Evolutionary conservation across 2,797 vertebrate genomes (phyloP).

Genomic region (Enoplosus armatus): DNA sequence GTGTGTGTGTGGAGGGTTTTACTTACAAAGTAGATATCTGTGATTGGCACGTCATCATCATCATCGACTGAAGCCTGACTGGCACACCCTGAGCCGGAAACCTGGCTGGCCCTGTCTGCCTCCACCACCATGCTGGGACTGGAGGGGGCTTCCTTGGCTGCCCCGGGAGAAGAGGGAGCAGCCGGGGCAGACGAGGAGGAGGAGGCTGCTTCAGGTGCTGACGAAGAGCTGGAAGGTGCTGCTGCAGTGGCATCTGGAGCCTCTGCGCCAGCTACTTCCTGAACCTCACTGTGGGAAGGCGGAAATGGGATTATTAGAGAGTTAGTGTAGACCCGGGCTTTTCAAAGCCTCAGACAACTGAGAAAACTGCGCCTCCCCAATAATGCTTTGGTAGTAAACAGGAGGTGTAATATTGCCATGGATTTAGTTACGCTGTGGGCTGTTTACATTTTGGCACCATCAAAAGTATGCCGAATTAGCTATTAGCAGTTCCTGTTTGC

Average conservation of each 20-base stretch:
- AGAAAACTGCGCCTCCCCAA: no score
- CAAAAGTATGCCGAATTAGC: background rate
- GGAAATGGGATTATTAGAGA: background rate
- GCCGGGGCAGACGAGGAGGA: constrained; percentile 64
- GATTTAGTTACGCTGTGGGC: background rate
- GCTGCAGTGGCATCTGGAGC: constrained; percentile 50
- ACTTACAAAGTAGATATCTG: constrained; percentile 98
- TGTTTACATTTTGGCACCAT: background rate
- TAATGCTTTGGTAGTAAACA: no score
- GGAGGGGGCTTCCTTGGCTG: constrained; percentile 36
- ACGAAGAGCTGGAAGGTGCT: constrained; percentile 73
- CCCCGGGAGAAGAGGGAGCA: constrained; percentile 52
- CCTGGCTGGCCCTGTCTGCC: constrained; percentile 90
- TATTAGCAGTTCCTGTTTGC: background rate
- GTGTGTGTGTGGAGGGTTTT: constrained; percentile 2
- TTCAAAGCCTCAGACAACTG: no score
- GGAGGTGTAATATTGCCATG: background rate
- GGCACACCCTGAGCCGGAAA: constrained; percentile 92
- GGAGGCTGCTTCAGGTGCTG: constrained; percentile 67
- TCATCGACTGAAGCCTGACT: constrained; percentile 96
- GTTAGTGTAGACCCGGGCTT: accelerated
- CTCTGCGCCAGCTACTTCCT: constrained; percentile 55
- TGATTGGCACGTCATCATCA: constrained; percentile 90
- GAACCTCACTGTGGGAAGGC: constrained; percentile 71
- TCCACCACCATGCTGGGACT: constrained; percentile 82